phyloP scores from a whole-genome alignment of 2,888 invertebrate species.

The Leptopterna dolabrata region DNA sequence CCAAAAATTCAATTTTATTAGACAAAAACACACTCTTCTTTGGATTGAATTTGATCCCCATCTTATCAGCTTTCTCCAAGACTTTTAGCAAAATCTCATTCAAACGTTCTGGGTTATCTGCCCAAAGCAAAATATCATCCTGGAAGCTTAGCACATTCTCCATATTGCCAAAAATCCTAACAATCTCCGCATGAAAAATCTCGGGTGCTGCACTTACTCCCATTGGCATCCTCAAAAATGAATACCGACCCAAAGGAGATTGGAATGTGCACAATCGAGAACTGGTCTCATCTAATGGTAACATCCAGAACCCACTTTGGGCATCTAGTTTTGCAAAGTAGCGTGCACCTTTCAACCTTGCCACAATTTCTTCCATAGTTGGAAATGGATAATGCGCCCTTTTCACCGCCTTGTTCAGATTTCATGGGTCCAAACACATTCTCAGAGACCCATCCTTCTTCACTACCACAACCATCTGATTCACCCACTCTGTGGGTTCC shows the following conservation, averaged over 20 bases:
- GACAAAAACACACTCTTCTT: conserved; percentile 62
- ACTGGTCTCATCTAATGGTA: conserved; percentile 34
- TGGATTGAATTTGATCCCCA: conserved; percentile 62
- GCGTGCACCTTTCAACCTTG: conserved; percentile 18
- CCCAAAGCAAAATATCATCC: conserved; percentile 58
- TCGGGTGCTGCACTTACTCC: conserved; percentile 64
- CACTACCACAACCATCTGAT: conserved; percentile 38
- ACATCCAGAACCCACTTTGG: conserved; percentile 42
- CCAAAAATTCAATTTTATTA: conserved; percentile 62
- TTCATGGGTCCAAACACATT: conserved; percentile 51
- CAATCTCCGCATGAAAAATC: conserved; percentile 37
- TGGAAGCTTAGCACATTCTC: conserved; percentile 44
- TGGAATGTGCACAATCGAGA: conserved; percentile 37
- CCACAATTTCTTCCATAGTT: conserved; percentile 35
- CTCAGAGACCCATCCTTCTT: conserved; percentile 18
- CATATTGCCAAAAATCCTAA: conserved; percentile 52
- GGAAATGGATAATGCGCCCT: conserved; percentile 48
- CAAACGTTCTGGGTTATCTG: conserved; percentile 25
- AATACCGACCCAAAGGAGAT: conserved; percentile 58
- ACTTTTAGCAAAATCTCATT: conserved; percentile 45
- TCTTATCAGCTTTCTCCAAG: conserved; percentile 25
- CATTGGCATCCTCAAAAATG: conserved; percentile 65
- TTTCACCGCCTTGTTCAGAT: conserved; percentile 20
- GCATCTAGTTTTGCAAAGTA: conserved; percentile 53
- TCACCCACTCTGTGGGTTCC: conserved; percentile 49